phyloP scores from a whole-genome alignment of 2,113 vertebrate species.

The Protobothrops mucrosquamatus region DNA sequence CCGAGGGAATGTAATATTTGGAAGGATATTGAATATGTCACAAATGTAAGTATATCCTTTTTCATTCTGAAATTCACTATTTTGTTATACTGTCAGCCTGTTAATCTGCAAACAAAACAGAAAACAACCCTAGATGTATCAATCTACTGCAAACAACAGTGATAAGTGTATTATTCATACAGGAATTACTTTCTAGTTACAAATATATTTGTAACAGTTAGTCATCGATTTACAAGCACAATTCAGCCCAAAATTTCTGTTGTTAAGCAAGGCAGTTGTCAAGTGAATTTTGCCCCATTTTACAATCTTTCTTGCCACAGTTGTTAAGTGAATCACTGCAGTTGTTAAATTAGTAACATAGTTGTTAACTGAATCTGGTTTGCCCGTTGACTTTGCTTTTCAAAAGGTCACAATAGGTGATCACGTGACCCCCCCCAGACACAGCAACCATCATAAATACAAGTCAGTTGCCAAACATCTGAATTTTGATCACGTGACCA shows the following conservation, averaged over 20 bases:
- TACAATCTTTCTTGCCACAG: background rate
- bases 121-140: conserved; percentile 13
- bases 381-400: background rate
- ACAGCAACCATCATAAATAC: background rate
- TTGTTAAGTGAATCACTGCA: background rate
- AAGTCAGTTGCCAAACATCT: background rate
- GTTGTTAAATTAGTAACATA: background rate
- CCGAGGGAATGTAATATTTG: conserved; percentile 94
- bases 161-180: conserved; percentile 16
- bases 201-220: background rate
- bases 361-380: background rate
- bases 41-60: conserved; percentile 84
- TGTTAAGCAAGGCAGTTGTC: background rate
- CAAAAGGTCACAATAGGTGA: background rate
- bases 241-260: background rate
- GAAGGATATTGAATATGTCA: conserved; percentile 94
- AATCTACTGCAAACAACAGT: conserved; percentile 10
- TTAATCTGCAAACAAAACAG: conserved; percentile 18
- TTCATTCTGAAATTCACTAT: conserved; percentile 17
- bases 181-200: background rate
- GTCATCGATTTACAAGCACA: background rate
- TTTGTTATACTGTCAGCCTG: conserved; percentile 13
- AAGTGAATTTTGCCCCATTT: background rate
- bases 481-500: background rate
- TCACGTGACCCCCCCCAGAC: background rate